These are phyloP conservation scores for Puffinus mauretanicus DNA, from an alignment of 2,113 vertebrate species.

Conservation along the genomic window DNA sequence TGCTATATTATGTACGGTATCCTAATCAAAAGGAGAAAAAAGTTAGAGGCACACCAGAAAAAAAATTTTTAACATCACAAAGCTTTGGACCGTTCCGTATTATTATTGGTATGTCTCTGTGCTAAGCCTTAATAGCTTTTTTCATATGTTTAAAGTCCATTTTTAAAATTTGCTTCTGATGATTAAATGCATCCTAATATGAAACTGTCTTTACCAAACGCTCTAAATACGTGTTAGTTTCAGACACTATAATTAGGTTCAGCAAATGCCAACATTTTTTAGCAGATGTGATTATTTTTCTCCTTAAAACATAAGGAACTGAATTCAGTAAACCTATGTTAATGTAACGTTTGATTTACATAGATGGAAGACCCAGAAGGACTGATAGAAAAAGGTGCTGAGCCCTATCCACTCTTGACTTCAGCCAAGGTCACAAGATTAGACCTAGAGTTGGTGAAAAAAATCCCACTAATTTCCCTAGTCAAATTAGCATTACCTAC, in stretches of 20 bases:
- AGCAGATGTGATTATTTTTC: background rate
- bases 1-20: background rate
- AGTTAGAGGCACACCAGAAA: background rate
- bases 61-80: background rate
- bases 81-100: background rate
- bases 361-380: background rate
- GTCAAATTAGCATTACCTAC: background rate
- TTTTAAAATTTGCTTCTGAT: background rate
- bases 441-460: background rate
- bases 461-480: background rate
- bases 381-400: background rate
- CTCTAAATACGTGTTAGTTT: background rate
- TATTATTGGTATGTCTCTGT: background rate
- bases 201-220: background rate
- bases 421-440: background rate
- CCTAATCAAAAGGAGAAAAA: background rate
- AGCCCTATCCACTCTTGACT: background rate
- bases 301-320: background rate
- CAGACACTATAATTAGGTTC: background rate
- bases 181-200: background rate
- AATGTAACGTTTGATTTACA: background rate
- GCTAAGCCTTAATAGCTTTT: background rate
- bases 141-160: background rate
- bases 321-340: background rate
- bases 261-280: background rate